phyloP scores from a whole-genome alignment of 2,797 vertebrate genomes.

The Cirrhinus molitorella region DNA sequence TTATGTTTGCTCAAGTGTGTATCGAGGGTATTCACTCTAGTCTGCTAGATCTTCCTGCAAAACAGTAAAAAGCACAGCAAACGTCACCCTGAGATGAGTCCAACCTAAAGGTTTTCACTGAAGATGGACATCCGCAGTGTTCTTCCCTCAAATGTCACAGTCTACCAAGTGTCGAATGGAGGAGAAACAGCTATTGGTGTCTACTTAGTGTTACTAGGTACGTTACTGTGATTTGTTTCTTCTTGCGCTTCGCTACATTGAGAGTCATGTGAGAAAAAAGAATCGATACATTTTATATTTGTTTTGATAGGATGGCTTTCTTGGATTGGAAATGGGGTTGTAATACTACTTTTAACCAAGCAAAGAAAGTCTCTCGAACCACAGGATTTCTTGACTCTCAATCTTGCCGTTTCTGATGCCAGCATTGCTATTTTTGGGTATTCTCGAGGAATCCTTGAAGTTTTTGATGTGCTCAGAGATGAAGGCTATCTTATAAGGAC shows the following conservation, averaged over 20 bases:
- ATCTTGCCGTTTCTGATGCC: conserved; percentile 56
- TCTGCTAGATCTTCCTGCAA: conserved; percentile 7
- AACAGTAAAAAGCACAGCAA: background rate
- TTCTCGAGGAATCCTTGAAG: conserved; percentile 54
- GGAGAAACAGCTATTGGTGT: conserved; percentile 33
- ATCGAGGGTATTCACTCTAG: conserved; percentile 16
- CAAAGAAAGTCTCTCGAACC: conserved; percentile 55
- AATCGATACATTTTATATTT: background rate
- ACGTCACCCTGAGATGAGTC: conserved; percentile 15
- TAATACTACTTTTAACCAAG: conserved; percentile 62
- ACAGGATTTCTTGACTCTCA: conserved; percentile 61
- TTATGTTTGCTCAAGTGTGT: background rate
- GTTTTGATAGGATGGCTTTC: conserved; percentile 59
- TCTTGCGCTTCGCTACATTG: background rate
- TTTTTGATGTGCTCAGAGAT: conserved; percentile 55
- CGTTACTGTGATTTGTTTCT: background rate
- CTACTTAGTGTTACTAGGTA: conserved; percentile 57
- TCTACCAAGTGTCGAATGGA: conserved; percentile 37
- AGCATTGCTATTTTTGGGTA: conserved; percentile 63
- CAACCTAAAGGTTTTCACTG: background rate
- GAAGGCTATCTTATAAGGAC: conserved; percentile 56
- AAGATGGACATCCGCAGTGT: conserved; percentile 22
- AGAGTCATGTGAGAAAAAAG: background rate
- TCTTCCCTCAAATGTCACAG: conserved; percentile 34
- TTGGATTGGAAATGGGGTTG: conserved; percentile 59